Percentiles rank a stretch among this genome's conserved stretches.
Conservation (phyloP, 2,888 invertebrate genomes). For the Meteorus cinctellus region DNA sequence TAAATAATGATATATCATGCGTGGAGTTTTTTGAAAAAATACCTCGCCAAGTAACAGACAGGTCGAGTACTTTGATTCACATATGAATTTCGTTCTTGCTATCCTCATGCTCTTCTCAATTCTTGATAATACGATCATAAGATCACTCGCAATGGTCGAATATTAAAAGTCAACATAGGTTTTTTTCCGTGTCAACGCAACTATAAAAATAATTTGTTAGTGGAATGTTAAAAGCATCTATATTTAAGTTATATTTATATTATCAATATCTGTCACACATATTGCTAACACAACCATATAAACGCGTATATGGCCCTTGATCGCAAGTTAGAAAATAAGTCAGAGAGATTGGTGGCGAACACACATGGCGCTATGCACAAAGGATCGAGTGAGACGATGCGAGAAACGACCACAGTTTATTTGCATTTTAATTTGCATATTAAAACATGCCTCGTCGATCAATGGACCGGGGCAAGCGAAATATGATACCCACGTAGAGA, state of each 20-base stretch:
- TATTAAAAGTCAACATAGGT: not conserved
- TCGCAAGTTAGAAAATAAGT: constrained; percentile 23
- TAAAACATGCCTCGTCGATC: constrained; percentile 68
- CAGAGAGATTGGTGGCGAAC: constrained; percentile 22
- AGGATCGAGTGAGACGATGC: constrained; percentile 1
- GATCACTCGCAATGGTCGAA: not conserved
- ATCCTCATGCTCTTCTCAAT: too few relatives aligned
- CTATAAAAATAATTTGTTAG: not conserved
- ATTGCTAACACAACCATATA: not conserved
- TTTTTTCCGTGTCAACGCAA: not conserved
- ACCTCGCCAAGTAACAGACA: too few relatives aligned
- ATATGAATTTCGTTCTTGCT: too few relatives aligned
- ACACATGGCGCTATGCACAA: not conserved
- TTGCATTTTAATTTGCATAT: constrained; percentile 72
- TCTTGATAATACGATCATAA: too few relatives aligned
- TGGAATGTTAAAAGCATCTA: not conserved
- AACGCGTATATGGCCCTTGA: not conserved
- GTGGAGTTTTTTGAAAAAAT: too few relatives aligned
- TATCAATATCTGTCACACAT: not conserved
- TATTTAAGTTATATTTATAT: not conserved
- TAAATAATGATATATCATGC: too few relatives aligned
- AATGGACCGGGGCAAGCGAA: constrained; percentile 61
- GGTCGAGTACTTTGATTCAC: too few relatives aligned
- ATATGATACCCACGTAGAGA: constrained; percentile 62
- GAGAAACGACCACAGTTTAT: constrained; percentile 56